These are phyloP conservation scores for Athalia cordata DNA, from an alignment of 2,888 invertebrate genomes.

Conservation along the genomic window DNA sequence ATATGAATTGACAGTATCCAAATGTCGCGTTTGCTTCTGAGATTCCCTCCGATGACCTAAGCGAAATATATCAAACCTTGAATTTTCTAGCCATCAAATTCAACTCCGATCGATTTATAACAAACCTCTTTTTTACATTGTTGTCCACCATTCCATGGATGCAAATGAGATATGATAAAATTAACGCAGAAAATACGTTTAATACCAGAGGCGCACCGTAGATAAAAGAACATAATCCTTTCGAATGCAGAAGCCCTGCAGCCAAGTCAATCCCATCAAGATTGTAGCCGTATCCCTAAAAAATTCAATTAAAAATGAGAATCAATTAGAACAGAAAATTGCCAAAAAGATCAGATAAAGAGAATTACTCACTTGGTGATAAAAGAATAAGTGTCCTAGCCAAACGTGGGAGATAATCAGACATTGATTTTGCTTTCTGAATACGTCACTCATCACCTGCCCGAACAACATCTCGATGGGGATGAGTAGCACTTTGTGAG, in stretches of 20 bases:
- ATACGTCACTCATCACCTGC: constrained; percentile 55
- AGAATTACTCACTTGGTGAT: constrained; percentile 1
- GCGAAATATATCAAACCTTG: neutral
- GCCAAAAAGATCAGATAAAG: neutral
- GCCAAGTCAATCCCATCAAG: constrained; percentile 18
- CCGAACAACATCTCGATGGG: constrained; percentile 22
- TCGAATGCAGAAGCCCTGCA: constrained; percentile 10
- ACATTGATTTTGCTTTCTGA: constrained; percentile 47
- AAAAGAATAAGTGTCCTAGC: constrained; percentile 23
- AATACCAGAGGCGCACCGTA: constrained; percentile 17
- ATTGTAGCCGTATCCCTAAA: constrained; percentile 15
- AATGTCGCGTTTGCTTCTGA: constrained; percentile 21
- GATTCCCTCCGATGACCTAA: constrained; percentile 26
- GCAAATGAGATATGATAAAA: constrained; percentile 34
- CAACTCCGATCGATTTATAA: neutral
- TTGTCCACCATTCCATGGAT: constrained; percentile 22
- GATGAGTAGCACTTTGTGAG: constrained; percentile 39
- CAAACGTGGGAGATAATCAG: constrained; percentile 51
- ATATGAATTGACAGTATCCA: constrained; percentile 32
- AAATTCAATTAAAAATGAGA: neutral
- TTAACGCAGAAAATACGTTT: constrained; percentile 23
- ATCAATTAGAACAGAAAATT: neutral
- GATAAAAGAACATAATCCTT: constrained; percentile 1
- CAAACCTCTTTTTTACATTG: constrained; percentile 28
- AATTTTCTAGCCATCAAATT: neutral